phyloP scores from a whole-genome alignment of 2,888 invertebrate species.

The Autographa pulchrina region DNA sequence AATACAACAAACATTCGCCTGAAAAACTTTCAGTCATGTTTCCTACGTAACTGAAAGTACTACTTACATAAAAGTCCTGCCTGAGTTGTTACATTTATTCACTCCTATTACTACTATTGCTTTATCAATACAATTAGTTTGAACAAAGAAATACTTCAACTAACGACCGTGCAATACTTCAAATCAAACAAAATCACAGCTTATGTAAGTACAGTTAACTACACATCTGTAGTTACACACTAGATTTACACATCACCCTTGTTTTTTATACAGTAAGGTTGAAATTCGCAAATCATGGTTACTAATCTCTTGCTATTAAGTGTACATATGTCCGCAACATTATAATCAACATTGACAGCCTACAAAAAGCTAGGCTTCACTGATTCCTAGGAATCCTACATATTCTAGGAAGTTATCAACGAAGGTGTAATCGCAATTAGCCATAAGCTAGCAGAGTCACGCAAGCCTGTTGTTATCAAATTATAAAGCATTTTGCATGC shows the following conservation, averaged over 20 bases:
- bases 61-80: too few species aligned
- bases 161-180: neutral
- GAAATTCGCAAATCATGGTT: neutral
- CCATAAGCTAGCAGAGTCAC: conserved; percentile 46
- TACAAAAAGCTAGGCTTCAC: neutral
- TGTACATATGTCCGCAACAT: neutral
- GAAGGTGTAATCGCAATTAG: conserved; percentile 17
- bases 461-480: conserved; percentile 53
- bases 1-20: too few species aligned
- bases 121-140: neutral
- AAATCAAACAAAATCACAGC: neutral
- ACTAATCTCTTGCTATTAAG: neutral
- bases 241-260: neutral
- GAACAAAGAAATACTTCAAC: conserved; percentile 4
- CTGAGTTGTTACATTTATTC: too few species aligned
- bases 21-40: too few species aligned
- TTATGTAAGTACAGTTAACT: neutral
- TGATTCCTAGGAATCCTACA: conserved; percentile 7
- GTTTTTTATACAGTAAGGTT: neutral
- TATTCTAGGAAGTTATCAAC: neutral
- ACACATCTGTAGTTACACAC: neutral
- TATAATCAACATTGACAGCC: neutral
- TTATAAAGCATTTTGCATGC: conserved; percentile 58
- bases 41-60: too few species aligned
- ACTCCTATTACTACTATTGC: too few species aligned